Evolutionary conservation across 2,113 vertebrate genomes (phyloP).

Genomic region (Oryzias javanicus): DNA sequence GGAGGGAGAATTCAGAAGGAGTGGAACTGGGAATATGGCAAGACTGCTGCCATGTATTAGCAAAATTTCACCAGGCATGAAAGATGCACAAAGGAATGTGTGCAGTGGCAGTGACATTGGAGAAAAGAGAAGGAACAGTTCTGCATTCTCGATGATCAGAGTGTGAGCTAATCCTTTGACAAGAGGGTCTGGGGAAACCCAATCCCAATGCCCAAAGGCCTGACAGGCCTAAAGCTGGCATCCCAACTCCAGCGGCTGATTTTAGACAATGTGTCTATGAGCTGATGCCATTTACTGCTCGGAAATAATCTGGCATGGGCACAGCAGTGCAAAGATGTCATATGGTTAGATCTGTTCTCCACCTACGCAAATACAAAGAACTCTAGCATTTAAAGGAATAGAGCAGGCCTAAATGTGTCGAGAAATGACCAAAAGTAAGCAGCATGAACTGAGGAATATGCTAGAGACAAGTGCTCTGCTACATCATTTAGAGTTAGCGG

Average conservation of each 20-base stretch:
- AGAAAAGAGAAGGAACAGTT: slow-evolving; percentile 59
- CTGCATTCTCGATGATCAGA: slow-evolving; percentile 65
- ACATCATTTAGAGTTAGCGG: too few relatives aligned
- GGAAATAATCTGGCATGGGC: slow-evolving; percentile 44
- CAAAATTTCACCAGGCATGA: slow-evolving; percentile 63
- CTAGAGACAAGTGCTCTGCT: too few relatives aligned
- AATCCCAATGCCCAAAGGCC: slow-evolving; percentile 66
- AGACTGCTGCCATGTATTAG: slow-evolving; percentile 56
- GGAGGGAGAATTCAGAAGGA: slow-evolving; percentile 26
- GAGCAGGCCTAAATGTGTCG: neutral
- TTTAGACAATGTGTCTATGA: slow-evolving; percentile 63
- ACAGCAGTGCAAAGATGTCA: slow-evolving; percentile 43
- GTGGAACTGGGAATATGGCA: slow-evolving; percentile 37
- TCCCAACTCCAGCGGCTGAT: slow-evolving; percentile 60
- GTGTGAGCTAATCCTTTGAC: slow-evolving; percentile 74
- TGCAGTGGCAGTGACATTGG: slow-evolving; percentile 39
- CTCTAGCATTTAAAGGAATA: neutral
- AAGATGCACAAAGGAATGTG: slow-evolving; percentile 66
- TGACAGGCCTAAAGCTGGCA: slow-evolving; percentile 70
- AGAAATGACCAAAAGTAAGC: too few relatives aligned
- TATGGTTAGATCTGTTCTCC: slow-evolving; percentile 28
- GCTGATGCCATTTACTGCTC: slow-evolving; percentile 49
- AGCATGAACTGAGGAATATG: too few relatives aligned
- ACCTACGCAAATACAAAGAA: slow-evolving; percentile 40
- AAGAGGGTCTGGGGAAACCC: slow-evolving; percentile 69